Base-by-base conservation (phyloP, 2,888 invertebrate species). In the Blastobasis adustella region DNA sequence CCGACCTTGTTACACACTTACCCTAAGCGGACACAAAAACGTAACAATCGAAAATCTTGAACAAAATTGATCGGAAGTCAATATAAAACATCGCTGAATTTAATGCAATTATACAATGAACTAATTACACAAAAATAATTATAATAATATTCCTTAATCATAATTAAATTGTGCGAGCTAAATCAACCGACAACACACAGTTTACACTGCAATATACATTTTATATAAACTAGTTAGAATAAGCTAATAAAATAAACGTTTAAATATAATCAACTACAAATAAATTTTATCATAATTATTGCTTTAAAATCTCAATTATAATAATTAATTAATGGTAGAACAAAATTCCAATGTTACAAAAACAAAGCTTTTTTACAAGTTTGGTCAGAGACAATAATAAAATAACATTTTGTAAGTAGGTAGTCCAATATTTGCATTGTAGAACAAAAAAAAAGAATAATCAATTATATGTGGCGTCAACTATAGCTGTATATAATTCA, bases 211-310 rank as follows among this genome's bases (percentile, higher is more conserved):
- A 69, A 64, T 69, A 71, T 69, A 77, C 66, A 72, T 69, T 67
- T 58, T 58, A 60, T 65, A 56, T 58, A 61, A 61, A 62, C 61
- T 66, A 23, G 23, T 23, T 23, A 23, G 23, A 23, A 23, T 23
- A 63, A 68, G 69, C 65, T 67, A 75, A 76, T 73, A 76, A 70
- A 78, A 77, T 76, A 69, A 67, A 39, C 9, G 67, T 71, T 60
- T 71, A 38, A n/a, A 62, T 64, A 73, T 67, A 69, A 68, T 69
- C 66, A 79, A 77, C 73, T 79, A 73, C 56, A 74, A 68, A 71
- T 72, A 68, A 65, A 70, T 70, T 69, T 57, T 57, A 59, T 57
- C 58, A 71, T 66, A 73, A 72, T 82, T 84, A 84, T 85, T 84
- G 84, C 83, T 84, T 69, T 43, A 57, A 67, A 71, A 79, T 75